Evolutionary conservation across 2,113 vertebrate species (phyloP).

Genomic region (Semnornis frantzii): DNA sequence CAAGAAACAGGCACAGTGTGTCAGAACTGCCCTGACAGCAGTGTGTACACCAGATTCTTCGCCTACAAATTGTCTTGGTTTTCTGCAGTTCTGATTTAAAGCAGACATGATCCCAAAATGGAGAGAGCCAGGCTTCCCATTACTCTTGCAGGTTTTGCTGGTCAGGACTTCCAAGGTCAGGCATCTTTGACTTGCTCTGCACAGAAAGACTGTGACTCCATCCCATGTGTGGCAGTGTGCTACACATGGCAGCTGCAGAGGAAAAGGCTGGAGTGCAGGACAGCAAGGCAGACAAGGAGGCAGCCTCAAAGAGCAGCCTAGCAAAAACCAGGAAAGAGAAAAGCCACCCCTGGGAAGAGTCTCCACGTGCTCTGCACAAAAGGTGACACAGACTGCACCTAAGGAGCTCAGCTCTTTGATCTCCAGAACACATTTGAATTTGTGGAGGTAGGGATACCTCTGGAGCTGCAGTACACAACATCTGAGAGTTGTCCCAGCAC

Average conservation of each 20-base stretch:
- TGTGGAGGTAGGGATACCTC: constrained; percentile 18
- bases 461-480: neutral
- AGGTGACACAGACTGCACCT: neutral
- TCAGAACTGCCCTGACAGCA: neutral
- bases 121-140: neutral
- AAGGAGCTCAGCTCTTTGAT: neutral
- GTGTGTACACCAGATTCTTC: rapidly evolving
- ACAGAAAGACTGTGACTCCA: neutral
- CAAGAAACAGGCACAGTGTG: too few species aligned
- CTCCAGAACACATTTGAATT: neutral
- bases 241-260: rapidly evolving
- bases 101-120: neutral
- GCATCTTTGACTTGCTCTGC: neutral
- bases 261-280: neutral
- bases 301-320: neutral
- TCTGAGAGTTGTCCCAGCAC: neutral
- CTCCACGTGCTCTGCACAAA: neutral
- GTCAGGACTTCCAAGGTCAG: neutral
- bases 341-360: neutral
- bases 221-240: rapidly evolving
- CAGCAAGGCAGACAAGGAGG: neutral
- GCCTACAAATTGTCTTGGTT: neutral
- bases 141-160: neutral
- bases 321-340: neutral
- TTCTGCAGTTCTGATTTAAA: neutral